phyloP scores from a whole-genome alignment of 2,113 vertebrate species.

The Meriones unguiculatus region DNA sequence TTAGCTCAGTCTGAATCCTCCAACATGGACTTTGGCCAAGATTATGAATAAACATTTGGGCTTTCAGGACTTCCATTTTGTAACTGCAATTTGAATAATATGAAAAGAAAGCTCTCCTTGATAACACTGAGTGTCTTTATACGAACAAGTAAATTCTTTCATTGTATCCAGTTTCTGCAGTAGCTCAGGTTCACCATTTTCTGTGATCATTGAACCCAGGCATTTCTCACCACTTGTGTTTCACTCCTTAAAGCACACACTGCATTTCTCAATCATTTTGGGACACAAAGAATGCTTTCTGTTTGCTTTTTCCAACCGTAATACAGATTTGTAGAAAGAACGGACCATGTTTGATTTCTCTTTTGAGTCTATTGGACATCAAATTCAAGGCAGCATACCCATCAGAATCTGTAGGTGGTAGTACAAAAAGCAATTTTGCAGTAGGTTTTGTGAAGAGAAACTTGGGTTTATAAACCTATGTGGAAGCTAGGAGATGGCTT shows the following conservation, averaged over 20 bases:
- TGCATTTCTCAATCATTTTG: not conserved
- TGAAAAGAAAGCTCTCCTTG: conserved; percentile 23
- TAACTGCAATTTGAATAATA: conserved; percentile 68
- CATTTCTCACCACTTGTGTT: not conserved
- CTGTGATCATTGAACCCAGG: not conserved
- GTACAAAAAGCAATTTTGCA: not conserved
- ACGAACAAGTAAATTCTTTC: conserved; percentile 8
- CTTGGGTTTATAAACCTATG: not conserved
- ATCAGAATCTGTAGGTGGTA: not conserved
- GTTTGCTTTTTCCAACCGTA: not conserved
- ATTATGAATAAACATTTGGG: conserved; percentile 65
- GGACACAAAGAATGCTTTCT: not conserved
- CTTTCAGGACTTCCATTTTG: conserved; percentile 66
- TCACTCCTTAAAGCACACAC: not conserved
- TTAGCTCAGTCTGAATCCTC: conserved; percentile 59
- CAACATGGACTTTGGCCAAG: conserved; percentile 68
- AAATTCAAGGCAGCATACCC: not conserved
- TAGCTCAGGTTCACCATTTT: not conserved
- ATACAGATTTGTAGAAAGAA: not conserved
- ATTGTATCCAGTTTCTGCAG: not conserved
- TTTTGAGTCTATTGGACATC: not conserved
- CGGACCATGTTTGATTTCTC: not conserved
- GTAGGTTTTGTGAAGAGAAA: not conserved
- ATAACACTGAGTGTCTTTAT: conserved; percentile 20
- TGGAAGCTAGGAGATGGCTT: not conserved